These are phyloP conservation scores for Graptemys geographica DNA, from an alignment of 2,797 vertebrate genomes.

Conservation along the genomic window DNA sequence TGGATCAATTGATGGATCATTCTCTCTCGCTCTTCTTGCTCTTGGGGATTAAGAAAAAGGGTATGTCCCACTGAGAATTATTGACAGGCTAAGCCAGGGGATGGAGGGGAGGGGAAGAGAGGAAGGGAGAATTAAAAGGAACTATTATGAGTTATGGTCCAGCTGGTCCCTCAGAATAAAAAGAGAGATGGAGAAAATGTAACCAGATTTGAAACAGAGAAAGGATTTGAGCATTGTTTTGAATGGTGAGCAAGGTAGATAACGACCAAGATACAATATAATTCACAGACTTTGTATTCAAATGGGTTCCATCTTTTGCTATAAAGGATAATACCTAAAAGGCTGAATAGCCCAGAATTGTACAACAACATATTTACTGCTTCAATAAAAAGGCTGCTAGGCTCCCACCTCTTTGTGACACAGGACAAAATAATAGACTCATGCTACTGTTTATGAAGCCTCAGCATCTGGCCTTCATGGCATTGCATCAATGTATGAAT, in stretches of 20 bases:
- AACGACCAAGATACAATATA: neutral
- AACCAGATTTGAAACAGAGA: neutral
- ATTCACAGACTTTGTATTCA: neutral
- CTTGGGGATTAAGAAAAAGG: constrained; percentile 32
- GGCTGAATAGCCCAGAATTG: neutral
- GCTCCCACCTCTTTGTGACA: neutral
- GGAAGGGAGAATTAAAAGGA: neutral
- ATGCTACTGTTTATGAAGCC: neutral
- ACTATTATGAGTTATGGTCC: neutral
- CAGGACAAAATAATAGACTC: neutral
- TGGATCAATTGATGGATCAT: constrained; percentile 41
- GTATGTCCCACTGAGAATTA: constrained; percentile 14
- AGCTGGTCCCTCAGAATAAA: neutral
- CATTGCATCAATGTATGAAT: neutral
- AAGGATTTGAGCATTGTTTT: neutral
- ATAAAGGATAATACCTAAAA: neutral
- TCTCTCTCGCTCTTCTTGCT: neutral
- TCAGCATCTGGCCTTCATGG: too few relatives aligned
- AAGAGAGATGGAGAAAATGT: neutral
- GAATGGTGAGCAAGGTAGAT: neutral
- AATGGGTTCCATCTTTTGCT: neutral
- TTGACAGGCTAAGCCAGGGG: neutral
- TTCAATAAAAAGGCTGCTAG: neutral
- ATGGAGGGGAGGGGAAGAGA: neutral
- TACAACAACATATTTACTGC: neutral